Base-by-base conservation (phyloP, 2,888 invertebrate species). In the Caenorhabditis plicata region DNA sequence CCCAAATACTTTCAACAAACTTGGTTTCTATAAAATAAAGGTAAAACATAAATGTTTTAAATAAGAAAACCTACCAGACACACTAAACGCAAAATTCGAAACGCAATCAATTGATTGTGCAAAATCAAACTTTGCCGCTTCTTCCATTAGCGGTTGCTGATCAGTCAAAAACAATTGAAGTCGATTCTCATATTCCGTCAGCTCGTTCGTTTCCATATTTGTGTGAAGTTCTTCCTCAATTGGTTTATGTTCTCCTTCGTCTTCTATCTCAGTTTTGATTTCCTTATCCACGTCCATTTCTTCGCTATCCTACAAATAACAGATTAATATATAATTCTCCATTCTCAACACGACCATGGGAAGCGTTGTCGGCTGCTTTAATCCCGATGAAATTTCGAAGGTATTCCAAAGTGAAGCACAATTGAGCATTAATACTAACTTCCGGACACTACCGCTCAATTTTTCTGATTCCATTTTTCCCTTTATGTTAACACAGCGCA, bases 371-470 rank as follows among this genome's bases (percentile, higher is more conserved):
- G 13, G 19, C 3, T 36, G 42, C 2, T 41, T 39, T 32, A 60
- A 17, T 9, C 17, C 40, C 2, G 45, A 51, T 4, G 51, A 38
- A 19, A 44, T 40, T 35, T 62, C 55, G 15, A 62, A 49, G 4
- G 62, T 62, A 23, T 41, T 51, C 62, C 62, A 62, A 1, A 45
- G 48, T 13, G 62, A 48, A 17, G 62, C 62, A 44, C 55, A 55
- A 5, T 52, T 46, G 11, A 55, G 5, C 32, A 62, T 20, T 20
- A 55, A 15, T 19, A 55, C 45, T 36, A 27, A 46, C 20, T 51
- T 29, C 13, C 7, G 13, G 17, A 39, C 22, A 17, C 36, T 23
- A 35, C 26, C 48, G 3, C 49, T 5, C 11, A 29, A 3, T 13
- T 25, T 33, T 33, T 22, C 20, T 20, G 9, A 11, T 7, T 22